Evolutionary conservation across 1,140 invertebrate genomes (phyloP), one percentile per base, ranked within the genome.

Genomic region (Lutraria rhynchaena): DNA sequence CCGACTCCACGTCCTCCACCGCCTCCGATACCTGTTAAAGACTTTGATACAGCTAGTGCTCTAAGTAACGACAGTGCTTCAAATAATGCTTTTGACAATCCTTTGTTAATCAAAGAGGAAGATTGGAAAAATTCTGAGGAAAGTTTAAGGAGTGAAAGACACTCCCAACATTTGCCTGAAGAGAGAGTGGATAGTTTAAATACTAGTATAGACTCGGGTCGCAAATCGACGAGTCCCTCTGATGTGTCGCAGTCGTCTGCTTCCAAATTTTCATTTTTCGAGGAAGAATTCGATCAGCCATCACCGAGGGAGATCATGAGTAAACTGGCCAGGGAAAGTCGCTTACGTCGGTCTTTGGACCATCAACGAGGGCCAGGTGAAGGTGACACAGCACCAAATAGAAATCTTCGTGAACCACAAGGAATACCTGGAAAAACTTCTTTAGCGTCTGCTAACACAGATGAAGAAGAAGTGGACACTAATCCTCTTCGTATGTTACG

Each of bases 401-500:
- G 86, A 65, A 89, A 87, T 81, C 65, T 89, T 27, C 82, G 89
- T 44, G 89, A 90, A 76, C 90, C 89, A 11, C 87, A 89, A 41
- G 89, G 90, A 49, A 90, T 91, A 67, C 90, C 90, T 44, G 87
- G 82, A 29, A 86, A 87, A 53, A 49, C 37, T 15, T 19, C 58
- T 31, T 46, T 70, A 15, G 15, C 82, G 0, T 49, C 65, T 49
- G 33, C 67, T 17, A 37, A 71, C n/a, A 74, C 78, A 37, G 73
- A 73, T 24, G 81, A 73, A 46, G 89, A 91, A 11, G 88, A 91
- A 35, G 92, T 93, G 15, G 94, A 94, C 73, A 92, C 92, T 24
- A 96, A 96, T 92, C 96, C 96, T 1, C 91, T 97, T 67, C 90
- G 95, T 63, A 95, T 96, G 94, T 92, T 97, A 31, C 92, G 96